Conservation (phyloP, 1,140 invertebrate genomes). For the Drosophila grimshawi region DNA sequence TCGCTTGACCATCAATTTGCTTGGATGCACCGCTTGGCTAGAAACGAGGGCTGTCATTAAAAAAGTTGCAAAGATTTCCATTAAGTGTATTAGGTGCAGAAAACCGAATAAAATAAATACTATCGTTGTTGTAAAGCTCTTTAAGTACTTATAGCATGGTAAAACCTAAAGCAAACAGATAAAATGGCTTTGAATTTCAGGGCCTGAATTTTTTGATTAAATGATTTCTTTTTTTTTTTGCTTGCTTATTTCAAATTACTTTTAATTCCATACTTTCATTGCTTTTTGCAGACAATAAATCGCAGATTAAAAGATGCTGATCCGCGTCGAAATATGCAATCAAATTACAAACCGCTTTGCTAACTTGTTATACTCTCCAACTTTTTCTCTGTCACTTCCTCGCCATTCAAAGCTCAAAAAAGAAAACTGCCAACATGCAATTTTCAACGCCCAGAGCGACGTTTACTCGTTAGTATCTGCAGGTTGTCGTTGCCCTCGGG, state of each 20-base stretch:
- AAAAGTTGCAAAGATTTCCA: too few relatives aligned
- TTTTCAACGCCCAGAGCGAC: slow-evolving; percentile 61
- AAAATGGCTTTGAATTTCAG: too few relatives aligned
- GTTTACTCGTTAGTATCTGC: slow-evolving; percentile 65
- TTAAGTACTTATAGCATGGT: too few relatives aligned
- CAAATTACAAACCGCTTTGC: slow-evolving; percentile 3
- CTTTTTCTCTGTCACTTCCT: background rate
- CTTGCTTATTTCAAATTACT: too few relatives aligned
- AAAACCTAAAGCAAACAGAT: too few relatives aligned
- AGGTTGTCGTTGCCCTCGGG: slow-evolving; percentile 42
- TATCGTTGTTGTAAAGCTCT: too few relatives aligned
- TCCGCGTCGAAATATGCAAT: slow-evolving; percentile 5
- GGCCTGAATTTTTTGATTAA: too few relatives aligned
- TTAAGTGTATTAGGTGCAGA: too few relatives aligned
- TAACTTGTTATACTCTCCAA: background rate
- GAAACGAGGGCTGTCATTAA: background rate
- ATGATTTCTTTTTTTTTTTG: too few relatives aligned
- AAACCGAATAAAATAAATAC: too few relatives aligned
- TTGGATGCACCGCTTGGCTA: background rate
- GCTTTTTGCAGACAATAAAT: slow-evolving; percentile 1
- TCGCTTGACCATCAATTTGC: slow-evolving; percentile 1
- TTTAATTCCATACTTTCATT: background rate
- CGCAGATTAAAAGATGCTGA: background rate
- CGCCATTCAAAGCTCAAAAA: slow-evolving; percentile 2
- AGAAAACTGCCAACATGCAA: slow-evolving; percentile 65